phyloP scores from a whole-genome alignment of 37 sponge, comb jelly and placozoan genomes.

The Eunapius fragilis region DNA sequence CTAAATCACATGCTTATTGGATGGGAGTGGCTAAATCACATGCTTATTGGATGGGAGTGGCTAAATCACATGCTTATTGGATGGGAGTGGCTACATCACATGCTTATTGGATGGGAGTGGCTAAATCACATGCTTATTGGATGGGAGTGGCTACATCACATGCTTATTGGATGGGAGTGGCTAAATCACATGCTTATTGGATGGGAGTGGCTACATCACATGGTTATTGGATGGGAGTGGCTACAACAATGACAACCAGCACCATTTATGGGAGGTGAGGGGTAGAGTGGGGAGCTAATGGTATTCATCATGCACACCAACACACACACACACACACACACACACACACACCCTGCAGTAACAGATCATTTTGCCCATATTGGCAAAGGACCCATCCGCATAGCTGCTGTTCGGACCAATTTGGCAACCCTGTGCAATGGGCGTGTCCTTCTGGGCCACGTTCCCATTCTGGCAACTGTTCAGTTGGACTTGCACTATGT shows the following conservation, averaged over 20 bases:
- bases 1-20: background rate
- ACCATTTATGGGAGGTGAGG: background rate
- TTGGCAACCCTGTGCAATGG: too few relatives aligned
- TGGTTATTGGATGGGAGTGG: too few relatives aligned
- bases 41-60: background rate
- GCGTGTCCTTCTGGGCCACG: background rate
- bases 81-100: background rate
- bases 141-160: background rate
- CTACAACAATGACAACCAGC: background rate
- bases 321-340: conserved; percentile 14
- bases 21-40: background rate
- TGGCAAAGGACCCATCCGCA: too few relatives aligned
- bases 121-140: background rate
- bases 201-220: too few relatives aligned
- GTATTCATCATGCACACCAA: background rate
- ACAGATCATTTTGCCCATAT: background rate
- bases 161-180: background rate
- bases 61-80: background rate
- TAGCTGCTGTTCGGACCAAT: too few relatives aligned
- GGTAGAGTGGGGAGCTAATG: too few relatives aligned
- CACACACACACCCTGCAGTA: background rate
- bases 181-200: background rate
- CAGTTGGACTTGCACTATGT: background rate
- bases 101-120: background rate
- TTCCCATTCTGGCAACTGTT: background rate